These are phyloP conservation scores for Chamaea fasciata DNA, from an alignment of 2,113 vertebrate genomes.

Conservation along the genomic window DNA sequence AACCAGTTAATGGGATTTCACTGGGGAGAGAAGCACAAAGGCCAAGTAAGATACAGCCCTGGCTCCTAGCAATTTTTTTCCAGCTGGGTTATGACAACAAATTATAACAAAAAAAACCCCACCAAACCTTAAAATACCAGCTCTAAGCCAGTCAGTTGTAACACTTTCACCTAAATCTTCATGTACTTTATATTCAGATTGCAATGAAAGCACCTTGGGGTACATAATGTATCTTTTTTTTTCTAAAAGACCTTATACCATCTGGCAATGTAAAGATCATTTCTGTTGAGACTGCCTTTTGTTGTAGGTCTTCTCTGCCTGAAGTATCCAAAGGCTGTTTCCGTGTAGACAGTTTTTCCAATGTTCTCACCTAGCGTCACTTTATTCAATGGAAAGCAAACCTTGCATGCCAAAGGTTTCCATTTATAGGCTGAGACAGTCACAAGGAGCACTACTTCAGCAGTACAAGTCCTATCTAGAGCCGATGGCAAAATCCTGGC, in stretches of 20 bases:
- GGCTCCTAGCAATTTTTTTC: background rate
- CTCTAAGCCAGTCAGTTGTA: background rate
- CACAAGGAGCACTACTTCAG: background rate
- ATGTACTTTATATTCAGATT: background rate
- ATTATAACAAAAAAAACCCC: background rate
- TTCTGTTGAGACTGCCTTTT: background rate
- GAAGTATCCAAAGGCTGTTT: conserved; percentile 27
- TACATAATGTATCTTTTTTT: background rate
- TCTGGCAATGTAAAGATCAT: background rate
- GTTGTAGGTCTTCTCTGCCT: background rate
- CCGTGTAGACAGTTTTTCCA: background rate
- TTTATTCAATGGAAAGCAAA: background rate
- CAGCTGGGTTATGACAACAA: background rate
- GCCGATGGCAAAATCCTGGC: background rate
- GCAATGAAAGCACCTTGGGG: background rate
- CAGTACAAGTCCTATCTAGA: background rate
- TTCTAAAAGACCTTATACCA: background rate
- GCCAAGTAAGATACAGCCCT: background rate
- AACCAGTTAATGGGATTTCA: background rate
- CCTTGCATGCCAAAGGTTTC: background rate
- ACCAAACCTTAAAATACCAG: too few relatives aligned
- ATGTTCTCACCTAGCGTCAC: background rate
- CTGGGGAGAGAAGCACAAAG: background rate
- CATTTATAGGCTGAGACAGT: background rate
- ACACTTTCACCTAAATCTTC: background rate